Percentiles rank a stretch among this genome's conserved stretches.
phyloP scores from a whole-genome alignment of 2,113 vertebrate species.

The Tragelaphus imberbis region DNA sequence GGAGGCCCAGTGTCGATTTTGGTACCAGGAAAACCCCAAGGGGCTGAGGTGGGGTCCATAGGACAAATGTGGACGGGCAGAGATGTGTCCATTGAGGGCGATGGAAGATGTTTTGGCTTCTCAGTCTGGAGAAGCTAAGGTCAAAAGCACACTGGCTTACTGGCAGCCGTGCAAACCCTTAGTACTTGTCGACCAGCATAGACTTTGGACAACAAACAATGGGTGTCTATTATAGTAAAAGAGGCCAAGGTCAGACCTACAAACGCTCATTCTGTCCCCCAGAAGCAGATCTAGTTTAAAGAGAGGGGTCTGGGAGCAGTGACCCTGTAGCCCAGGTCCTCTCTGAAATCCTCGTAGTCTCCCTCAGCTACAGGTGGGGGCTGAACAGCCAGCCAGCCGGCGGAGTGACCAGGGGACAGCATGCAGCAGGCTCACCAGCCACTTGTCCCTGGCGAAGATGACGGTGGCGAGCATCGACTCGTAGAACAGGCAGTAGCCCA shows the following conservation, averaged over 20 bases:
- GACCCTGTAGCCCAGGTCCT: neutral
- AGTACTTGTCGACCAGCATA: neutral
- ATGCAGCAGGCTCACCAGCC: conserved; percentile 88
- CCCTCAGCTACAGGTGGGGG: neutral
- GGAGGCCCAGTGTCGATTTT: neutral
- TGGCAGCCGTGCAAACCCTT: neutral
- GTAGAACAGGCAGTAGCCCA: conserved; percentile 98
- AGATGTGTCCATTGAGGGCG: neutral
- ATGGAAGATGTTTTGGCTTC: neutral
- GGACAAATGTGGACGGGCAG: neutral
- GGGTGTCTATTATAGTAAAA: neutral
- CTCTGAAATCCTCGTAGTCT: neutral
- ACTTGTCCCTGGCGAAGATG: conserved; percentile 98
- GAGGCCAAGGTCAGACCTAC: neutral
- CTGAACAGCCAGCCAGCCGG: neutral
- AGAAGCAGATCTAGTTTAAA: neutral
- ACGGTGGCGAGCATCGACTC: conserved; percentile 99
- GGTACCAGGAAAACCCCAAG: neutral
- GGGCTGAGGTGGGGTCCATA: neutral
- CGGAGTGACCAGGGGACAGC: conserved; percentile 1
- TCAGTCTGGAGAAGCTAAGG: neutral
- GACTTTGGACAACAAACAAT: neutral
- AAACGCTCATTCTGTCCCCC: neutral
- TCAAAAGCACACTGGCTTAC: neutral
- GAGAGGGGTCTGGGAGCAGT: neutral